Evolutionary conservation across 2,888 invertebrate genomes (phyloP).

Genomic region (Rhingia rostrata): DNA sequence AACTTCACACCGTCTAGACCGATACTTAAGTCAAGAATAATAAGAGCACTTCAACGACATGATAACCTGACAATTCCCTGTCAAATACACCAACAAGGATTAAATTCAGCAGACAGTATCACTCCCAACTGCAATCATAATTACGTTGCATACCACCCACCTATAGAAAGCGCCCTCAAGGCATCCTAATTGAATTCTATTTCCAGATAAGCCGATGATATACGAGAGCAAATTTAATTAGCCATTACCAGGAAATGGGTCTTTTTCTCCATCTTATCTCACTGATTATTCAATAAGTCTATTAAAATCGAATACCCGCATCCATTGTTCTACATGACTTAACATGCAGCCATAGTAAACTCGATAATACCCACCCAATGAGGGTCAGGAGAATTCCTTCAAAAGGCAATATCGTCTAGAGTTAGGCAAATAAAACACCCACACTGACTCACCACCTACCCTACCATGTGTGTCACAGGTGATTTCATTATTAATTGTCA

Average conservation of each 20-base stretch:
- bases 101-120: no score
- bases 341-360: not conserved
- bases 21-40: no score
- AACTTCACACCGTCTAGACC: no score
- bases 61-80: no score
- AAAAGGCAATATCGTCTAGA: not conserved
- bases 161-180: not conserved
- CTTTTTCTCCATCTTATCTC: conserved; percentile 37
- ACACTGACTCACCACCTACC: not conserved
- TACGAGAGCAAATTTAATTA: conserved; percentile 59
- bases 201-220: conserved; percentile 47
- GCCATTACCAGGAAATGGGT: conserved; percentile 22
- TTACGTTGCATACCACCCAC: conserved; percentile 6
- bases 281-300: conserved; percentile 55
- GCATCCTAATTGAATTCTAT: conserved; percentile 50
- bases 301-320: conserved; percentile 61
- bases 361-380: conserved; percentile 2
- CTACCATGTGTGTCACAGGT: conserved; percentile 58
- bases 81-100: no score
- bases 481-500: conserved; percentile 74
- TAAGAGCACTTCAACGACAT: no score
- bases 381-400: conserved; percentile 1
- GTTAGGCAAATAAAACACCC: conserved; percentile 9
- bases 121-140: not conserved
- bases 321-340: conserved; percentile 20